Conservation (phyloP, 1,140 invertebrate genomes). For the Carposina sasakii region DNA sequence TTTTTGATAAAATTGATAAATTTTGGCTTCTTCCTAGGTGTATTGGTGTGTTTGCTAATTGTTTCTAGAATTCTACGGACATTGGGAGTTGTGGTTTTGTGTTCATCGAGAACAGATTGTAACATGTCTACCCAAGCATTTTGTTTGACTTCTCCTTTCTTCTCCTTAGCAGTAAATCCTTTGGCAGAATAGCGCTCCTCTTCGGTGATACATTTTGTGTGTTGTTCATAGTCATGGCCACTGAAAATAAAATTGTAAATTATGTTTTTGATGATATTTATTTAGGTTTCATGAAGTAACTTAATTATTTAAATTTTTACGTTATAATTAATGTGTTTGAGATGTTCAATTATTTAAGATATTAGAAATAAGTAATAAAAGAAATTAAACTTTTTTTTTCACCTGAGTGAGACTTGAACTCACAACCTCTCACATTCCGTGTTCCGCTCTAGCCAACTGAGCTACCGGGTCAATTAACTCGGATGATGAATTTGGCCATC, state of each 20-base stretch:
- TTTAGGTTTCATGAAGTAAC: no score
- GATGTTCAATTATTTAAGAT: no score
- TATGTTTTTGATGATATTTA: not conserved
- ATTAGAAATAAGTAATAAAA: no score
- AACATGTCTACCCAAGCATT: conserved; percentile 90
- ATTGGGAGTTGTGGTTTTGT: conserved; percentile 71
- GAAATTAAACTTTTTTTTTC: no score
- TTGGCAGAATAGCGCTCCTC: conserved; percentile 91
- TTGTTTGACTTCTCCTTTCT: conserved; percentile 94
- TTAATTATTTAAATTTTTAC: no score
- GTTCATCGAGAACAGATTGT: conserved; percentile 79
- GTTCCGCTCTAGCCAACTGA: no score
- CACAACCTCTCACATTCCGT: no score
- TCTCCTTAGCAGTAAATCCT: conserved; percentile 84
- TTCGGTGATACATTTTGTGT: conserved; percentile 95
- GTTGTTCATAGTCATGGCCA: conserved; percentile 84
- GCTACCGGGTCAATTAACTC: no score
- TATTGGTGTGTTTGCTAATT: conserved; percentile 86
- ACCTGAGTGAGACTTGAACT: no score
- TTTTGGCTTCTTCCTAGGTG: conserved; percentile 93
- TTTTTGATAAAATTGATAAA: conserved; percentile 87
- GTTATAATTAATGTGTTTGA: no score
- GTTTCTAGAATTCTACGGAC: conserved; percentile 79
- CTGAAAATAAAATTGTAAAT: conserved; percentile 71
- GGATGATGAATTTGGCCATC: no score